Percentiles rank a stretch among this genome's conserved stretches.
Evolutionary conservation across 2,888 invertebrate genomes (phyloP).

Genomic region (Aplocera efformata): DNA sequence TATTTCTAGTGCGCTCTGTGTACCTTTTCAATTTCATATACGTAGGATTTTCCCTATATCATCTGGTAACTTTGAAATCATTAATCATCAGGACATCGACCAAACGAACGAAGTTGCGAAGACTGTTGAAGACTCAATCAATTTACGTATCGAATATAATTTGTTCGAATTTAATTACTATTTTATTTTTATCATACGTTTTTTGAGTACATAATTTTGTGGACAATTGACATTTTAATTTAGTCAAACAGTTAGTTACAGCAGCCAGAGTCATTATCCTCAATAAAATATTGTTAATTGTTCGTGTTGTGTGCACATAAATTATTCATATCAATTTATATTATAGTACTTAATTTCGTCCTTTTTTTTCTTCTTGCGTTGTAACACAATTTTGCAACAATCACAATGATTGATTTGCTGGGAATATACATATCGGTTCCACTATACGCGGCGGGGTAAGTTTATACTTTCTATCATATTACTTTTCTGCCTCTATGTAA

Average conservation of each 20-base stretch:
- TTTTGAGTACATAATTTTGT: conserved; percentile 6
- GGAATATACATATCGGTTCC: conserved; percentile 52
- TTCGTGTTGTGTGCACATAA: not conserved
- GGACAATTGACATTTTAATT: conserved; percentile 23
- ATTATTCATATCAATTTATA: no score
- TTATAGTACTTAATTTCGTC: no score
- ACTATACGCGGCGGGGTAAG: conserved; percentile 56
- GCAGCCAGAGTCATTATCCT: conserved; percentile 1
- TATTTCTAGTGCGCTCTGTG: no score
- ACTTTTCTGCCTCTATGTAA: no score
- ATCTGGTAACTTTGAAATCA: no score
- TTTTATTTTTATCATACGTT: not conserved
- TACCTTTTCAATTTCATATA: no score
- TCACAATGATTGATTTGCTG: conserved; percentile 43
- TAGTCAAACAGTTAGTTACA: conserved; percentile 8
- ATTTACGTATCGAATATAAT: conserved; percentile 2
- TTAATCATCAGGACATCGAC: no score
- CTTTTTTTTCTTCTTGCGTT: conserved; percentile 24
- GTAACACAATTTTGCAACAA: conserved; percentile 12
- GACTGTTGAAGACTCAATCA: no score
- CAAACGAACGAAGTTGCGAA: no score
- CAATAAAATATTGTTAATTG: conserved; percentile 1
- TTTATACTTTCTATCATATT: conserved; percentile 21
- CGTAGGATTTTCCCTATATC: no score
- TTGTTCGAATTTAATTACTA: conserved; percentile 1